Evolutionary conservation across 2,888 invertebrate species (phyloP).

Genomic region (Scelioninae gen. 1): DNA sequence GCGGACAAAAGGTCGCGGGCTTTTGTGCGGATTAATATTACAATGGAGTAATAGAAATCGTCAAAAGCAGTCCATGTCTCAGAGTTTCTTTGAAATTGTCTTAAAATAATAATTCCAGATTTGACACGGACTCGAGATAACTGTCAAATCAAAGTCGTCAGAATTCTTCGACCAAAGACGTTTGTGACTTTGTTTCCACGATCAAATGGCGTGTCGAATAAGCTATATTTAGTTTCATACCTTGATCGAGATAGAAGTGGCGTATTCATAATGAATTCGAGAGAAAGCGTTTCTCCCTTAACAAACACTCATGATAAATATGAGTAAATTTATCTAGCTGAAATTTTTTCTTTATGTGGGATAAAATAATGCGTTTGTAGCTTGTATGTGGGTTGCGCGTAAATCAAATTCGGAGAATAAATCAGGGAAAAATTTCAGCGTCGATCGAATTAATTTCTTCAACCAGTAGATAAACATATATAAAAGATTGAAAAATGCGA

Average conservation of each 20-base stretch:
- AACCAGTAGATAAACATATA: conserved; percentile 6
- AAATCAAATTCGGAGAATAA: conserved; percentile 45
- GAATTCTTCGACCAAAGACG: no score
- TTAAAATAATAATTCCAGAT: conserved; percentile 49
- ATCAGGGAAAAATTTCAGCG: no score
- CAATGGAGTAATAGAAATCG: no score
- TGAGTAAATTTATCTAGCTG: conserved; percentile 15
- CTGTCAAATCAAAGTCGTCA: conserved; percentile 19
- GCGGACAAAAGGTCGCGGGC: conserved; percentile 28
- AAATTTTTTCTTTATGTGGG: conserved; percentile 24
- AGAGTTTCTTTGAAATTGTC: conserved; percentile 29
- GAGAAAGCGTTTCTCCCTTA: conserved; percentile 22
- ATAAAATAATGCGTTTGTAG: conserved; percentile 32
- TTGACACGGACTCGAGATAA: conserved; percentile 25
- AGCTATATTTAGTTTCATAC: no score
- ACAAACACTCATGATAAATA: conserved; percentile 46
- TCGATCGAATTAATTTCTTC: conserved; percentile 27
- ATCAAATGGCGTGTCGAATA: conserved; percentile 25
- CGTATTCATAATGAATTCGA: conserved; percentile 4
- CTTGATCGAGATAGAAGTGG: conserved; percentile 8
- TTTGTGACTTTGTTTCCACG: conserved; percentile 1
- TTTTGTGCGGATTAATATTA: conserved; percentile 34
- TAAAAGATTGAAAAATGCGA: conserved; percentile 30
- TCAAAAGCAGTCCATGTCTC: conserved; percentile 1
- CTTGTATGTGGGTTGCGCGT: no score